phyloP scores from a whole-genome alignment of 2,888 invertebrate genomes.

The Catocala nupta region DNA sequence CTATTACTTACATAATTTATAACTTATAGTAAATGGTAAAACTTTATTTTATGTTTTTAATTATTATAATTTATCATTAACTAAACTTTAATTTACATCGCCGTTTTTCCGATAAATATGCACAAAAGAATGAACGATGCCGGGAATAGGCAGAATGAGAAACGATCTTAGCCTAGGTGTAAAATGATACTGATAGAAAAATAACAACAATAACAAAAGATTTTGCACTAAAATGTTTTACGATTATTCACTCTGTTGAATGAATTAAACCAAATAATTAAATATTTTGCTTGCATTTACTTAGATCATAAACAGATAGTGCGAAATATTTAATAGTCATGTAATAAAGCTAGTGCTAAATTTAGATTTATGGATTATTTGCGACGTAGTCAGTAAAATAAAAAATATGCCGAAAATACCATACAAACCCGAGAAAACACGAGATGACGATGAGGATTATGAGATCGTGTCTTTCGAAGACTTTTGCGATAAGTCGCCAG shows the following conservation, averaged over 20 bases:
- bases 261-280: no score
- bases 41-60: no score
- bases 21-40: no score
- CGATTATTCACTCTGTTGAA: no score
- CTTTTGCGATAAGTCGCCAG: conserved; percentile 86
- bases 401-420: conserved; percentile 82
- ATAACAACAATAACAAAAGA: conserved; percentile 46
- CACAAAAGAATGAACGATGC: conserved; percentile 18
- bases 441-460: conserved; percentile 79
- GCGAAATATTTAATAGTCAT: not conserved
- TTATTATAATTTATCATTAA: no score
- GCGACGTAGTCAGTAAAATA: conserved; percentile 27
- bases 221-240: not conserved
- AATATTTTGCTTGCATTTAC: conserved; percentile 1
- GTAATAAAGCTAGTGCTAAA: conserved; percentile 34
- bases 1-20: no score
- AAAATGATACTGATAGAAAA: conserved; percentile 23
- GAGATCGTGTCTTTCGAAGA: conserved; percentile 88
- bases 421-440: conserved; percentile 76
- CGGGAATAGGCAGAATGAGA: conserved; percentile 19
- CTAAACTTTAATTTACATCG: no score
- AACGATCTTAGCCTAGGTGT: conserved; percentile 4
- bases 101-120: not conserved
- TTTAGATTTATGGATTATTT: conserved; percentile 46
- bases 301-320: not conserved